Base-by-base conservation (phyloP, 2,113 vertebrate genomes). In the Gavialis gangeticus region DNA sequence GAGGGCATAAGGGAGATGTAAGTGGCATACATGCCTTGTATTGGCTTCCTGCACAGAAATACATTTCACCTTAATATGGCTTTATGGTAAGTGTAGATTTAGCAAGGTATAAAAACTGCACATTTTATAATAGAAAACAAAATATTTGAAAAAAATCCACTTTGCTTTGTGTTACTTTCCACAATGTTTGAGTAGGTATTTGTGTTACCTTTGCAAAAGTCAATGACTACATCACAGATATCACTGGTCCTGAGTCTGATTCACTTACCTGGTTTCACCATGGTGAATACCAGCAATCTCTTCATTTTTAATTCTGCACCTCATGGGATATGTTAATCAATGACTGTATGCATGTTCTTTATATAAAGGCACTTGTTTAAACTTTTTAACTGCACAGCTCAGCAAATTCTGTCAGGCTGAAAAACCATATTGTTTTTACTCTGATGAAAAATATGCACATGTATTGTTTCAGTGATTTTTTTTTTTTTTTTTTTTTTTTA, bases 101-200 rank as follows among this genome's bases (percentile, higher is more conserved):
- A 37, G 55, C 3, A 1, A 10, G 3, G 67, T 91, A 6, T 22
- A 30, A 69, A 37, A 5, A 11, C 5, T 54, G n/a, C 79, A 59
- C 84, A 79, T 81, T 79, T 69, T 34, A 69, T 21, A 22, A 22
- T 69, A 79, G 34, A n/a, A 13, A 83, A 21, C 34, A 34, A 76
- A 82, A 46, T 10, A 9, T 27, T 10, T 0, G 1, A 73, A 76
- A 30, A 21, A 8, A 19, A 11, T 87, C 21, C 10, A 4, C 1
- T 58, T 34, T 30, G 3, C 71, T 71, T 46, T 46, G 79, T 12
- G 64, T 92, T 57, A 62, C 76, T 89, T 60, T 17, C 25, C 34
- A 73, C 59, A 77, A 11, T 89, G 28, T 87, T 46, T 1, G 0
- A 69, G 21, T 30, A 64, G 63, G 25, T 14, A 60, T 34, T 83